Evolutionary conservation across 2,888 invertebrate genomes (phyloP).

Genomic region (Chrysomela aeneicollis): DNA sequence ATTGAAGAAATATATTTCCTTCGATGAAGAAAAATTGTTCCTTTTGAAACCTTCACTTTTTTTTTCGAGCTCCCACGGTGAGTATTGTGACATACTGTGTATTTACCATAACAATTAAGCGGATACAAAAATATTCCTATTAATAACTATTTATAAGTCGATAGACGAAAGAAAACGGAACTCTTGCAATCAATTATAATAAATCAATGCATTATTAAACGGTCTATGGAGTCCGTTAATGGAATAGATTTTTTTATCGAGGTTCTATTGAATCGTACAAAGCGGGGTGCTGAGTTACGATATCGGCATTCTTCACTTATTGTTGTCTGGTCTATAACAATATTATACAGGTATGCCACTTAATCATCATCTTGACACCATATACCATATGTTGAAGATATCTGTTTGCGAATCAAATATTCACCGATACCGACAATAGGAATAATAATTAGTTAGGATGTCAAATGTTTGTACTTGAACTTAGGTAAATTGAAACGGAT

Average conservation of each 20-base stretch:
- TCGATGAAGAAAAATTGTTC: too few relatives aligned
- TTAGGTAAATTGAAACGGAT: too few relatives aligned
- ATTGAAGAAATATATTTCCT: too few relatives aligned
- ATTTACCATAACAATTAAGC: slow-evolving; percentile 17
- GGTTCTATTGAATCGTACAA: not conserved
- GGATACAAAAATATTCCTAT: slow-evolving; percentile 14
- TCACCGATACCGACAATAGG: too few relatives aligned
- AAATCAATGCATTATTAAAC: not conserved
- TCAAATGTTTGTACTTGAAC: too few relatives aligned
- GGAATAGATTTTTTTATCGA: not conserved
- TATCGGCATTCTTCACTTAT: not conserved
- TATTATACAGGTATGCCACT: not conserved
- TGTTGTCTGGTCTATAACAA: slow-evolving; percentile 1
- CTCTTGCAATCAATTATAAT: slow-evolving; percentile 4
- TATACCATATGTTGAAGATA: not conserved
- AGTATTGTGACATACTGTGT: slow-evolving; percentile 8
- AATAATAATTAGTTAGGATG: not conserved
- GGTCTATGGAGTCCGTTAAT: not conserved
- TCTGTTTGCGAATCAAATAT: too few relatives aligned
- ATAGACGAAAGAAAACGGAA: slow-evolving; percentile 9
- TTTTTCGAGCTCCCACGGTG: slow-evolving; percentile 13
- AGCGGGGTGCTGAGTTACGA: not conserved
- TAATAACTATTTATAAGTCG: not conserved
- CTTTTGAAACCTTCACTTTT: slow-evolving; percentile 46
- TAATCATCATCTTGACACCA: not conserved